Evolutionary conservation across 2,113 vertebrate species (phyloP).

Genomic region (Myotis lucifugus): DNA sequence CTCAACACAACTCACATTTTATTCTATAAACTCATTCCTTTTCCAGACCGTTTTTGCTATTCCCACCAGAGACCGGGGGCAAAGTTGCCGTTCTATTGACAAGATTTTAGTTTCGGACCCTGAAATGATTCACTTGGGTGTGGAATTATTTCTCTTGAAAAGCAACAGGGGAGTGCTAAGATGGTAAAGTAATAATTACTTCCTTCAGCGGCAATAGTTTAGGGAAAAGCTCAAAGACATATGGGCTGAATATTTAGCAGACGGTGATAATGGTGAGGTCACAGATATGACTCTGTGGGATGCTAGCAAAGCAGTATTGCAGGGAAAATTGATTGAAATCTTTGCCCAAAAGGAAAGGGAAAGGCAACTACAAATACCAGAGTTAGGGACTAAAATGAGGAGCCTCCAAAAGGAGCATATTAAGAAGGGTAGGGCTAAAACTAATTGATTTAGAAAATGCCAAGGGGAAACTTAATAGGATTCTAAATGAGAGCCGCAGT

Average conservation of each 20-base stretch:
- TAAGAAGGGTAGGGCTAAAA: constrained; percentile 81
- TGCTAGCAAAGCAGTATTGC: constrained; percentile 74
- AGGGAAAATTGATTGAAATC: constrained; percentile 81
- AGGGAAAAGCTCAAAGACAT: constrained; percentile 80
- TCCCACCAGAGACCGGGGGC: constrained; percentile 53
- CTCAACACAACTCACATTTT: constrained; percentile 38
- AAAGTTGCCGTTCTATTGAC: constrained; percentile 76
- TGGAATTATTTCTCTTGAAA: constrained; percentile 76
- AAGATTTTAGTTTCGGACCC: constrained; percentile 73
- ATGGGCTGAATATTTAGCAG: constrained; percentile 83
- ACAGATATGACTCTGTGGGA: constrained; percentile 76
- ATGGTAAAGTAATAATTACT: constrained; percentile 80
- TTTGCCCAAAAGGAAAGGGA: constrained; percentile 80
- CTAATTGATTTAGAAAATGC: constrained; percentile 84
- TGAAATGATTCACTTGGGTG: constrained; percentile 75
- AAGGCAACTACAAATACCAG: constrained; percentile 76
- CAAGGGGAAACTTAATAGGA: constrained; percentile 82
- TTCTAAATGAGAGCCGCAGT: constrained; percentile 81
- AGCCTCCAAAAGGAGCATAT: constrained; percentile 81
- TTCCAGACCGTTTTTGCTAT: not conserved
- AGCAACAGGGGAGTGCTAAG: constrained; percentile 77
- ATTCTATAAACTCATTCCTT: constrained; percentile 35
- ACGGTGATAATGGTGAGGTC: constrained; percentile 78
- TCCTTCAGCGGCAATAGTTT: constrained; percentile 78
- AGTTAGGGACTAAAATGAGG: constrained; percentile 81